phyloP scores from a whole-genome alignment of 2,797 vertebrate genomes.

The Tenualosa thibaudeaui region DNA sequence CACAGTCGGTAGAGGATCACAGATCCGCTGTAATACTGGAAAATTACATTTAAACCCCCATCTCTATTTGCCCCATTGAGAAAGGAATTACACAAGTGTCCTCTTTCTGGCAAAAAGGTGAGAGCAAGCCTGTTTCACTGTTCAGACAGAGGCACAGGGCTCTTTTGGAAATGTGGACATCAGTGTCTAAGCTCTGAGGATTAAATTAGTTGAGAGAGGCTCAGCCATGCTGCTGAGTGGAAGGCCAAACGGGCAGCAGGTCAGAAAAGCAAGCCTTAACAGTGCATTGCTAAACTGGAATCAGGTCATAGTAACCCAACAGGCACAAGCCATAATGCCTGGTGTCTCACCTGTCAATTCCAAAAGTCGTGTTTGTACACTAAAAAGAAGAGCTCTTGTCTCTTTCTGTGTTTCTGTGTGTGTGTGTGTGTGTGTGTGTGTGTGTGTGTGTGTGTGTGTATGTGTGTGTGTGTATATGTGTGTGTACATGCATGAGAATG shows the following conservation, averaged over 20 bases:
- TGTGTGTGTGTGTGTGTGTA: background rate
- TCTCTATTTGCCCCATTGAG: constrained; percentile 13
- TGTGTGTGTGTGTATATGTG: background rate
- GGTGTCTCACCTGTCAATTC: constrained; percentile 28
- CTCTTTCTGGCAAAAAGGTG: background rate
- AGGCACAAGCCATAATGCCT: constrained; percentile 31
- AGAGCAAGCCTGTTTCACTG: background rate
- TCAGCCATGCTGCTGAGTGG: background rate
- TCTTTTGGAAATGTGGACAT: constrained; percentile 18
- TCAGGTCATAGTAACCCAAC: constrained; percentile 1
- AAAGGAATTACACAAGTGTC: constrained; percentile 13
- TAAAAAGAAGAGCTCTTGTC: background rate
- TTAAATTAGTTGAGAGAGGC: constrained; percentile 37
- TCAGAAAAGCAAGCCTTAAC: constrained; percentile 22
- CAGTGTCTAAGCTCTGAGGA: constrained; percentile 32
- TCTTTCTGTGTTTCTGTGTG: background rate
- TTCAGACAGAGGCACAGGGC: background rate
- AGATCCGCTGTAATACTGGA: background rate
- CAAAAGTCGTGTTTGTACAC: constrained; percentile 22
- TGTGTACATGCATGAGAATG: background rate
- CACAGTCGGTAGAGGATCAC: background rate
- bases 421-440: background rate
- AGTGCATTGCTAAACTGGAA: constrained; percentile 12
- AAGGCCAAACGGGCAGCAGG: constrained; percentile 12
- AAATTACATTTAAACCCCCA: constrained; percentile 9